Base-by-base conservation (phyloP, 2,113 vertebrate species). In the Petromus typicus region DNA sequence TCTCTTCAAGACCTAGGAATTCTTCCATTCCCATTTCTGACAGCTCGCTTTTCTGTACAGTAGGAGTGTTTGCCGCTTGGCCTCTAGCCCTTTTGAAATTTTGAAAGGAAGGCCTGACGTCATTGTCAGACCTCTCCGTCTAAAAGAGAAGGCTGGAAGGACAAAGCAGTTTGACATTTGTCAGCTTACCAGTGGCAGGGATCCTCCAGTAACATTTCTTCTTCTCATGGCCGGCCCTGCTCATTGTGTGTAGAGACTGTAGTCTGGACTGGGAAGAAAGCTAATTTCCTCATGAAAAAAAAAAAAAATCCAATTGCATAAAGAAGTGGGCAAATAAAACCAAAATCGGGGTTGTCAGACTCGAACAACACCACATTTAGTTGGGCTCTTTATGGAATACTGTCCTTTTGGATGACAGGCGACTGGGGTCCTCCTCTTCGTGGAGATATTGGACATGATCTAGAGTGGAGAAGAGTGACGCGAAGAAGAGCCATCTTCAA, bases 401-500 rank as follows among this genome's bases (percentile, higher is more conserved):
- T 96, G 86, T 64, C 89, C 45, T 78, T 96, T 97, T 95, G 59
- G 92, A 87, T 13, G 20, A 95, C 80, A 90, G 92, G 97, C 95
- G 94, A 96, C 96, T 96, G 37, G 67, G 22, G 40, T 90, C 81
- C 51, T 71, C 75, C 76, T 57, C 86, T 93, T 45, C 66, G 4
- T 85, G 84, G 48, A 93, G 57, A 66, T 87, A 76, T 40, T 90
- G 5, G 10, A 79, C 82, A 76, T 80, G 95, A 95, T 90, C 94
- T 96, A 17, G 96, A 97, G 95, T 95, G 94, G 95, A 94, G 95
- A 81, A 96, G 95, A 97, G 92, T 81, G 7, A 10, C 90, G 88
- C 91, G 93, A 95, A 98, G 94, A 56, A 61, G 96, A 95, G 83
- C 81, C 92, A 32, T 13, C 96, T 98, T 96, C 27, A 27, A 97